phyloP scores from a whole-genome alignment of 2,888 invertebrate genomes.

The Chrysomela aeneicollis region DNA sequence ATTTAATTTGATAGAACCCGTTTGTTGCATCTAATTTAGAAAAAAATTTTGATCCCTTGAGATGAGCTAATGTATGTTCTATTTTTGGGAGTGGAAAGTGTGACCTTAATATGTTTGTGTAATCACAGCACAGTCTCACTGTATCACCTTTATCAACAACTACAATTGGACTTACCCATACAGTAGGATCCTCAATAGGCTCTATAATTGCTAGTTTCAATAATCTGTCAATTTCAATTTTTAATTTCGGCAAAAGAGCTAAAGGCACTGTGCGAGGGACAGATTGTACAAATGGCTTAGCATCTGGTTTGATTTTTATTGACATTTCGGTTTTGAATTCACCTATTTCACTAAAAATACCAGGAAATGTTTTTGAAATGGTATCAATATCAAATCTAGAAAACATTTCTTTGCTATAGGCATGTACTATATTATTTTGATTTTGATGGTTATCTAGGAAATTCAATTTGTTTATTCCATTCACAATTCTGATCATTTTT shows the following conservation, averaged over 20 bases:
- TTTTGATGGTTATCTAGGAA: no score
- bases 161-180: conserved; percentile 30
- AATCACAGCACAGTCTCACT: conserved; percentile 30
- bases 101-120: conserved; percentile 35
- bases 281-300: conserved; percentile 21
- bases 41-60: conserved; percentile 42
- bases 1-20: conserved; percentile 25
- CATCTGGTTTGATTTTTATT: no score
- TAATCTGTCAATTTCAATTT: conserved; percentile 23
- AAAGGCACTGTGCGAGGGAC: conserved; percentile 26
- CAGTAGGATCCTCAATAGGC: conserved; percentile 28
- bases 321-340: no score
- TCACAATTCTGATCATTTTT: no score
- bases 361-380: conserved; percentile 5
- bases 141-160: conserved; percentile 29
- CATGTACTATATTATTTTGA: background rate
- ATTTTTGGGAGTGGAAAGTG: conserved; percentile 45
- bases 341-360: conserved; percentile 17
- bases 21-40: conserved; percentile 42
- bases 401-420: background rate
- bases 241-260: conserved; percentile 28
- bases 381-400: no score
- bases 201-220: conserved; percentile 18
- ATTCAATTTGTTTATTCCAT: background rate
- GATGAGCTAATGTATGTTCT: conserved; percentile 38